These are phyloP conservation scores for Pasiphila rectangulata DNA, from an alignment of 2,888 invertebrate genomes.

Conservation along the genomic window DNA sequence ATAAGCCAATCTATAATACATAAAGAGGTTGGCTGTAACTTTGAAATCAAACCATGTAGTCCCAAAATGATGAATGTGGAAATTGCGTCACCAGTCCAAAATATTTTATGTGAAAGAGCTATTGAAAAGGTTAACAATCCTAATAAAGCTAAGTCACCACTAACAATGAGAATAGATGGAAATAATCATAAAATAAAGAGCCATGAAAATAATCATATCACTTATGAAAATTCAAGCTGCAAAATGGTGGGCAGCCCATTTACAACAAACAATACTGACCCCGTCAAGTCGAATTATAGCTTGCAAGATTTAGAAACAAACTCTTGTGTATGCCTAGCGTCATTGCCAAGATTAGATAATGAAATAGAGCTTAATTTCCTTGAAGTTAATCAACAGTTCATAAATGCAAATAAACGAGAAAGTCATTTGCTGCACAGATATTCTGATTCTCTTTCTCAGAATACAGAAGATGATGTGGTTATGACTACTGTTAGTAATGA, in stretches of 20 bases:
- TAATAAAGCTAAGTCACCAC: conserved; percentile 46
- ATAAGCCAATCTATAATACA: conserved; percentile 78
- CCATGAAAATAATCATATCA: conserved; percentile 36
- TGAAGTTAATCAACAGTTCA: conserved; percentile 76
- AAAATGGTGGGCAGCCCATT: conserved; percentile 64
- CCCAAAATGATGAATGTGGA: conserved; percentile 75
- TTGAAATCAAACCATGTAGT: conserved; percentile 77
- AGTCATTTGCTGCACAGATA: conserved; percentile 4
- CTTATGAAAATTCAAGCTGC: conserved; percentile 55
- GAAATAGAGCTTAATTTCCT: conserved; percentile 74
- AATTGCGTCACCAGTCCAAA: conserved; percentile 64
- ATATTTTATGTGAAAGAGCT: conserved; percentile 59
- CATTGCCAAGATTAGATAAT: conserved; percentile 69
- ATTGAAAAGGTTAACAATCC: conserved; percentile 74
- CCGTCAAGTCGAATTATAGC: conserved; percentile 58
- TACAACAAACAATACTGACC: conserved; percentile 45
- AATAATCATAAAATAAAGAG: conserved; percentile 43
- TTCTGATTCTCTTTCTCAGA: not conserved
- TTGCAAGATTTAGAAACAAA: conserved; percentile 70
- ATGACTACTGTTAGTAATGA: conserved; percentile 1
- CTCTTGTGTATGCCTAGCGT: conserved; percentile 69
- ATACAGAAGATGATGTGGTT: not conserved
- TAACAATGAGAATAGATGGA: conserved; percentile 42
- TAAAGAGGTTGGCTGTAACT: conserved; percentile 78
- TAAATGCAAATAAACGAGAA: conserved; percentile 69